phyloP scores from a whole-genome alignment of 2,113 vertebrate genomes.

The Platichthys stellatus region DNA sequence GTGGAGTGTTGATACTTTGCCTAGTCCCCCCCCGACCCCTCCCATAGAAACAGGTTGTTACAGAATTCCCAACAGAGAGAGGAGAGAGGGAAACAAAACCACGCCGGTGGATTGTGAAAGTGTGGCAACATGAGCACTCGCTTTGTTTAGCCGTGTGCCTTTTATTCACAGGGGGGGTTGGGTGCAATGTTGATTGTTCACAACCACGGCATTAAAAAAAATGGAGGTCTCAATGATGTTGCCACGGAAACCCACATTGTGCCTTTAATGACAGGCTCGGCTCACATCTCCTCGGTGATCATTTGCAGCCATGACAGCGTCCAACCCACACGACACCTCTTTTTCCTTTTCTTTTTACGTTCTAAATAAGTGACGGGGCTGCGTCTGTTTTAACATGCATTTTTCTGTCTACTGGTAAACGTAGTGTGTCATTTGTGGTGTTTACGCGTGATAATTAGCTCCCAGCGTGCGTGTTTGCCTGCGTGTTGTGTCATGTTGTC shows the following conservation, averaged over 20 bases:
- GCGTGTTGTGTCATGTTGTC: constrained; percentile 25
- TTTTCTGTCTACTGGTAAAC: constrained; percentile 5
- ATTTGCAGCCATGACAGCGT: constrained; percentile 68
- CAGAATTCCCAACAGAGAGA: constrained; percentile 67
- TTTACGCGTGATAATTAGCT: constrained; percentile 60
- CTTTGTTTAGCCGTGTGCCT: constrained; percentile 80
- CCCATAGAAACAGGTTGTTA: constrained; percentile 67
- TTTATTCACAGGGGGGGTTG: constrained; percentile 75
- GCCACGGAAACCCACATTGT: constrained; percentile 80
- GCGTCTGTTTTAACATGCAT: constrained; percentile 17
- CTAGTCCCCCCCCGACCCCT: neutral
- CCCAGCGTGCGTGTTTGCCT: constrained; percentile 31
- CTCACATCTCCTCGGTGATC: constrained; percentile 73
- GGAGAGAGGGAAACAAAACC: constrained; percentile 34
- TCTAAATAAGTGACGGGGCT: constrained; percentile 20
- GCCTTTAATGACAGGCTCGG: constrained; percentile 77
- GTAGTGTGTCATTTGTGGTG: constrained; percentile 40
- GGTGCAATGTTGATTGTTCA: constrained; percentile 73
- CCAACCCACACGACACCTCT: constrained; percentile 24
- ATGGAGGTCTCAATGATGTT: constrained; percentile 75
- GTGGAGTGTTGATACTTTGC: constrained; percentile 58
- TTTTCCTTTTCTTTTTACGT: neutral
- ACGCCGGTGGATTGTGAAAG: constrained; percentile 53
- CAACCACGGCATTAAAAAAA: constrained; percentile 66
- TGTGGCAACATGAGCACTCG: constrained; percentile 62